Percentiles rank a stretch among this genome's conserved stretches.
phyloP scores from a whole-genome alignment of 2,888 invertebrate genomes.

The Holacanthella duospinosa region DNA sequence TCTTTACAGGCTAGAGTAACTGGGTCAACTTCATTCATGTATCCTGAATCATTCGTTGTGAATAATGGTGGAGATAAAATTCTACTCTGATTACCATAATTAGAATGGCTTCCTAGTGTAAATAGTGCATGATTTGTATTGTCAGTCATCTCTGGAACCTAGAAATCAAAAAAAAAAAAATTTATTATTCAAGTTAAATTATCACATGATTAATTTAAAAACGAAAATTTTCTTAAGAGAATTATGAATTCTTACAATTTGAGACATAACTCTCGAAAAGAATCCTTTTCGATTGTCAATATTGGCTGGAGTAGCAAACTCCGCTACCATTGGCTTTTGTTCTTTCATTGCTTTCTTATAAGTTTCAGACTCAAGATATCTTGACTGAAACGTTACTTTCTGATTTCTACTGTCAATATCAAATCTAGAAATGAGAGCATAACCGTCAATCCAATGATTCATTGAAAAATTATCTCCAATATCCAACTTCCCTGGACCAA shows the following conservation, averaged over 20 bases:
- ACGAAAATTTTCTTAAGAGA: too few relatives aligned
- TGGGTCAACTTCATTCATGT: slow-evolving; percentile 37
- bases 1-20: slow-evolving; percentile 1
- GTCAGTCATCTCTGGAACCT: slow-evolving; percentile 17
- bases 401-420: neutral
- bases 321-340: neutral
- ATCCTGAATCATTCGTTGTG: slow-evolving; percentile 8
- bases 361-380: neutral
- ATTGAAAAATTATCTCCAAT: slow-evolving; percentile 1
- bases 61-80: neutral
- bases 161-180: neutral
- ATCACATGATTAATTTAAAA: neutral
- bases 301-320: neutral
- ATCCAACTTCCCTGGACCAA: slow-evolving; percentile 9
- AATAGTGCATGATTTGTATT: slow-evolving; percentile 12
- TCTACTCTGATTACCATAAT: neutral
- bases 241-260: neutral
- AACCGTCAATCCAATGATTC: slow-evolving; percentile 8
- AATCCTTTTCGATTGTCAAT: neutral
- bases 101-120: neutral
- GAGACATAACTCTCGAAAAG: slow-evolving; percentile 2
- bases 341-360: slow-evolving; percentile 1
- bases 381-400: slow-evolving; percentile 1
- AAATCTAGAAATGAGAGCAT: slow-evolving; percentile 4
- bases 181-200: neutral